Evolutionary conservation across 2,113 vertebrate species (phyloP), one percentile per base, ranked within the genome.

Genomic region (Podilymbus podiceps): DNA sequence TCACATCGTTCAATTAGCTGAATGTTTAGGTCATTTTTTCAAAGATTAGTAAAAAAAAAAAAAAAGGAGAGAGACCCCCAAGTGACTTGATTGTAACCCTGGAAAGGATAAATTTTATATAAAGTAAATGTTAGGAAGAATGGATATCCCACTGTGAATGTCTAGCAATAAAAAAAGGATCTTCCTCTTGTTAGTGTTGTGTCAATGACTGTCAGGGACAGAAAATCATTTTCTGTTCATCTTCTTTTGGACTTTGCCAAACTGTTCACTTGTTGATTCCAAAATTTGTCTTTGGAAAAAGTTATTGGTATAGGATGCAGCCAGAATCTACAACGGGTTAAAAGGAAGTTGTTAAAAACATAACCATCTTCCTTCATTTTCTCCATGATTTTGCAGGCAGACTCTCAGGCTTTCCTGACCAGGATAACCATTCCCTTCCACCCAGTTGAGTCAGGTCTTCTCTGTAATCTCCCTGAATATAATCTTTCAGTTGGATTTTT

Each of bases 401-500:
- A 60, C 64, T 72, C 72, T 89, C 30, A 81, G 59, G 74, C 78
- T 93, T 74, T 89, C 82, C 60, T 75, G 83, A 66, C 38, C 82
- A 78, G 79, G 38, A 80, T 44, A 87, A 40, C 76, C 55, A 71
- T 33, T 42, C 16, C 0, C 84, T 97, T 96, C 89, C 86, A 74
- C 62, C 53, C 84, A 52, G 64, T 56, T 88, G 82, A 93, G 90
- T 92, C 60, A 95, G 88, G 52, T 85, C 78, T 85, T 85, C 68
- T 95, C 89, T 87, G 75, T 67, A 92, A 75, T 93, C 66, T 93
- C 67, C 87, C 74, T 72, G 73, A 95, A 88, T 83, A 64, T 69
- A 95, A 93, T 92, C 94, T 96, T 97, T 93, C 89, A 76, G 92
- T 91, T 91, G 88, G 63, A 85, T 69, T 97, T 95, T 97, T 97